A percentile compares a stretch with the other conserved stretches of the same genome.
Conservation (phyloP, 2,113 vertebrate species). For the Leptosomus discolor region DNA sequence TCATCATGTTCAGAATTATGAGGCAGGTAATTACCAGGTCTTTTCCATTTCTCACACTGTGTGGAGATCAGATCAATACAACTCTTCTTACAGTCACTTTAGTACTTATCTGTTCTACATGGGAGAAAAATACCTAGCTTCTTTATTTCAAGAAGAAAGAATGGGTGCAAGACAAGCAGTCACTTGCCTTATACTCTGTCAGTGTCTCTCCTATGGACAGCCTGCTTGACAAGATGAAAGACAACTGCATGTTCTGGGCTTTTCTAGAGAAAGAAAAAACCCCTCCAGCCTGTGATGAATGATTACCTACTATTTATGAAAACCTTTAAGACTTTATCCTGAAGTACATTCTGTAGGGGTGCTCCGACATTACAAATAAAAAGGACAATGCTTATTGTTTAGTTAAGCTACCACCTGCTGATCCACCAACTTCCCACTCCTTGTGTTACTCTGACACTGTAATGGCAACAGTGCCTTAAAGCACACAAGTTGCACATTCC, state of each 20-base stretch:
- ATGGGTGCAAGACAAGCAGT: background rate
- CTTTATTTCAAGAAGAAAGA: background rate
- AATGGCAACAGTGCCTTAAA: background rate
- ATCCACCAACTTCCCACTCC: background rate
- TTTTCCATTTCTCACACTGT: background rate
- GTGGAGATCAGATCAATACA: background rate
- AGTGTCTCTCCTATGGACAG: background rate
- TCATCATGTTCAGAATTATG: slow-evolving; percentile 4
- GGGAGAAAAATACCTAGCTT: background rate
- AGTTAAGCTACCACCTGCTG: background rate
- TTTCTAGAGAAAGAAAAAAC: background rate
- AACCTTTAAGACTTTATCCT: background rate
- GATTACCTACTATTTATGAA: background rate
- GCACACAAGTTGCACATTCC: background rate
- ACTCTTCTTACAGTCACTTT: background rate
- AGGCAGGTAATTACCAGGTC: background rate
- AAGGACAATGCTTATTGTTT: background rate
- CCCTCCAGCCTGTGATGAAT: background rate
- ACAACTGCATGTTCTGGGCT: background rate
- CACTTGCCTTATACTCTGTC: background rate
- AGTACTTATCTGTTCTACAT: background rate
- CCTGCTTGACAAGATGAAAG: background rate
- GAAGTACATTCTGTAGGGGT: background rate
- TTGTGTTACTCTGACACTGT: background rate
- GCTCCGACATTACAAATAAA: background rate